Base-by-base conservation (phyloP, 2,888 invertebrate genomes). In the Phyllotreta striolata region DNA sequence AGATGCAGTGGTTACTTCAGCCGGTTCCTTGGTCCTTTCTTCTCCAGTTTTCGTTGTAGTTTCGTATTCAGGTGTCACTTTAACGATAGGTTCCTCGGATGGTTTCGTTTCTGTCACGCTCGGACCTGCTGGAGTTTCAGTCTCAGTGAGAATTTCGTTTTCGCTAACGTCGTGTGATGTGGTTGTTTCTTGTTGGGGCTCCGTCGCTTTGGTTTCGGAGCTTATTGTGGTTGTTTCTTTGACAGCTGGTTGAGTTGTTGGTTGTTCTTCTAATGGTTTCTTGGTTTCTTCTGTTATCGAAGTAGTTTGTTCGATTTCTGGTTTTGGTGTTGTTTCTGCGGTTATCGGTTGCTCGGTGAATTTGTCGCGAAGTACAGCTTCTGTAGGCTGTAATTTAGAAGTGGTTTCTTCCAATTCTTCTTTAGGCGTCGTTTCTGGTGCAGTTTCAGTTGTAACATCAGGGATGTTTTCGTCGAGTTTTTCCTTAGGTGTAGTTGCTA, bases 201-300 rank as follows among this genome's bases (percentile, higher is more conserved):
- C 68, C 3, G 66, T 63, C 9, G 69, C 55, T 52, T 59, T 58
- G 1, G 72, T 61, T 55, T 41, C 10, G 54, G 49, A 6, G 43
- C 24, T 24, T 24, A 24, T 24, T 24, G 24, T 24, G 24, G 24
- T 24, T 24, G 4, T 24, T 35, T 34, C 51, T 9, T 37, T 37
- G 6, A 37, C 37, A n/a, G 5, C 51, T 14, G 51, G 12, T 35
- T 37, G 51, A 9, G 13, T 35, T n/a, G 51, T 51, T 34, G 51
- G 34, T 49, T 35, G n/a, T 35, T 35, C 35, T 14, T 10, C 35
- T 41, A 24, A 34, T 40, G 13, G 37, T 7, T 38, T 38, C 13
- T 43, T 34, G 13, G 9, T 40, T 41, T 10, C 9, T 14, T 44
- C 35, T 37, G 10, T 24, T 43, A 6, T 5, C 54, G 62, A 34